Conservation (phyloP, 1,140 invertebrate genomes). For the Caerostris darwini region DNA sequence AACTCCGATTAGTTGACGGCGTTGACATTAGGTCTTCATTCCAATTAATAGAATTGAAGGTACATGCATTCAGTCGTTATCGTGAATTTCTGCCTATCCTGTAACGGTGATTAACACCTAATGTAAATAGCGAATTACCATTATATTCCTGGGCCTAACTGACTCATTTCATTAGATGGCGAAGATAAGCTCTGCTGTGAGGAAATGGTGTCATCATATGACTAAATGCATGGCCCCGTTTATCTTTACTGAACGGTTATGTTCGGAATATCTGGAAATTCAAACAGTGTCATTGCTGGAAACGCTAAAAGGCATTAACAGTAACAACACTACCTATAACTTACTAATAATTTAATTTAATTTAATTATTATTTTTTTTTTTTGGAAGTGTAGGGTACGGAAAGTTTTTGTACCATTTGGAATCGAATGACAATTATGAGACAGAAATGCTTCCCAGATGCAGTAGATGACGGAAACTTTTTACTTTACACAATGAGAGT, state of each 20-base stretch:
- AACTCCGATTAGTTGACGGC: neutral
- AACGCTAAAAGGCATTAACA: too few species aligned
- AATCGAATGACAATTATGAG: too few species aligned
- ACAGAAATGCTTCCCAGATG: too few species aligned
- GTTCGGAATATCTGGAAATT: neutral
- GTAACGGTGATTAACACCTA: slow-evolving; percentile 20
- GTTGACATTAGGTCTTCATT: slow-evolving; percentile 36
- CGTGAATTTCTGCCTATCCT: slow-evolving; percentile 9
- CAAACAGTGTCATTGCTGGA: too few species aligned
- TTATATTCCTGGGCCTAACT: slow-evolving; percentile 13
- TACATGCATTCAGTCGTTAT: slow-evolving; percentile 13
- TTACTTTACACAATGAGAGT: too few species aligned
- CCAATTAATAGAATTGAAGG: slow-evolving; percentile 40
- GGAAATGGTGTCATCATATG: slow-evolving; percentile 19
- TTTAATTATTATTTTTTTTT: too few species aligned
- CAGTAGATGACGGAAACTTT: too few species aligned
- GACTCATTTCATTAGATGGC: slow-evolving; percentile 28
- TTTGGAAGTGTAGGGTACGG: too few species aligned
- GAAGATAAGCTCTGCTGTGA: neutral
- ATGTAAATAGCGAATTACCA: slow-evolving; percentile 37
- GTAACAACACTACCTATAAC: too few species aligned
- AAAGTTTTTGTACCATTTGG: too few species aligned
- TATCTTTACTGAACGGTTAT: neutral
- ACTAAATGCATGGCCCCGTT: neutral
- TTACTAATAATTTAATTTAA: too few species aligned